Evolutionary conservation across 2,113 vertebrate species (phyloP).

Genomic region (Grus americana): DNA sequence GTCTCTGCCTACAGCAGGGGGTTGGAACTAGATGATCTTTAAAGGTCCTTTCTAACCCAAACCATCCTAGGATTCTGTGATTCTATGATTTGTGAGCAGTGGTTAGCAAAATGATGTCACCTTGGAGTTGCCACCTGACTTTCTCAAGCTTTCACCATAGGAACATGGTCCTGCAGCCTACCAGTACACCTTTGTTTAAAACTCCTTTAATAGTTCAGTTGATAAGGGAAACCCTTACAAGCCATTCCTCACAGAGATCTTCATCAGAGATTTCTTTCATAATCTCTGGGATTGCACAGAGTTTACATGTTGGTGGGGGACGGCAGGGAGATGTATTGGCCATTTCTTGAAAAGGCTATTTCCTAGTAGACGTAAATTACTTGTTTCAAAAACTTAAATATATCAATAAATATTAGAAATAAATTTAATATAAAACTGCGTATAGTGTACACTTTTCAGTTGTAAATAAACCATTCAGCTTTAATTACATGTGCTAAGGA

Average conservation of each 20-base stretch:
- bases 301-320: neutral
- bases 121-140: neutral
- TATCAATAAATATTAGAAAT: neutral
- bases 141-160: neutral
- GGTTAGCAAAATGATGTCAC: neutral
- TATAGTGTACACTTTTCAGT: neutral
- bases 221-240: neutral
- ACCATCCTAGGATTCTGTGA: neutral
- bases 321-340: neutral
- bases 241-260: neutral
- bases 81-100: neutral
- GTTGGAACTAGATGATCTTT: neutral
- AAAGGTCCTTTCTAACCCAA: neutral
- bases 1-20: rapidly evolving
- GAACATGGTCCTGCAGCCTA: neutral
- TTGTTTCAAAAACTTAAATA: neutral
- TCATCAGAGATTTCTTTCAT: neutral
- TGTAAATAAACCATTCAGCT: neutral
- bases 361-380: neutral
- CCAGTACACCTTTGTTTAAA: neutral
- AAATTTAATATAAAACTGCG: neutral
- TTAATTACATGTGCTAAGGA: neutral
- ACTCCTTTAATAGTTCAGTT: neutral
- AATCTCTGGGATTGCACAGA: neutral
- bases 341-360: neutral